phyloP scores from a whole-genome alignment of 23 tunicate species.

The Halocynthia roretzi region DNA sequence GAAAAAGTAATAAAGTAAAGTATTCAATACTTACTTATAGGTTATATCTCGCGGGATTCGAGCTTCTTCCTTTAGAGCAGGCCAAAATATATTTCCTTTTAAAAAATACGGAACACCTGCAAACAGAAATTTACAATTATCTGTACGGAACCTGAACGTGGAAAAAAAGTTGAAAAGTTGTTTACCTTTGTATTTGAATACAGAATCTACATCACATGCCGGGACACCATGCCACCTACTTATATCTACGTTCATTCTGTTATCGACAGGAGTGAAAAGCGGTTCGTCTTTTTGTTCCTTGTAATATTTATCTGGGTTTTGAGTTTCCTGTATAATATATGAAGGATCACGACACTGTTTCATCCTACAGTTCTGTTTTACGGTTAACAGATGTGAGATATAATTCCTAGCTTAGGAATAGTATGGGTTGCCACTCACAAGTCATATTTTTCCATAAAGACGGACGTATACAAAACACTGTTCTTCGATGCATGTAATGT shows the following conservation, averaged over 20 bases:
- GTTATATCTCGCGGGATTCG: slow-evolving; percentile 35
- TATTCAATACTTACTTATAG: slow-evolving; percentile 34
- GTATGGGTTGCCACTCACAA: no score
- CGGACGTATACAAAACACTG: neutral
- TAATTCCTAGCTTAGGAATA: no score
- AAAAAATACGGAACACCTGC: slow-evolving; percentile 53
- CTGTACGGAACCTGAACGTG: neutral
- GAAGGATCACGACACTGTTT: no score
- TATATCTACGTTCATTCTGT: slow-evolving; percentile 10
- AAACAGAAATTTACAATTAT: neutral
- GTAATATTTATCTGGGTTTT: no score
- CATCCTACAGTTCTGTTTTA: no score
- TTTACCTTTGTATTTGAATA: slow-evolving; percentile 62
- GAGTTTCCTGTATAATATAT: no score
- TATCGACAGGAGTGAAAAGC: neutral
- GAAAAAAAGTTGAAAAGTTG: neutral
- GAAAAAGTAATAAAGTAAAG: neutral
- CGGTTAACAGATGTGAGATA: no score
- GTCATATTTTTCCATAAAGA: no score
- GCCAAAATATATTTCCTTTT: slow-evolving; percentile 65
- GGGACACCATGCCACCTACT: slow-evolving; percentile 48
- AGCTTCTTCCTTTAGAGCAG: slow-evolving; percentile 32
- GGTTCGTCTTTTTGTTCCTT: no score
- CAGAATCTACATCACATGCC: slow-evolving; percentile 67
- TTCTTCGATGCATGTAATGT: neutral